These are phyloP conservation scores for Aphelinus certus DNA, from an alignment of 1,140 invertebrate genomes.

Conservation along the genomic window DNA sequence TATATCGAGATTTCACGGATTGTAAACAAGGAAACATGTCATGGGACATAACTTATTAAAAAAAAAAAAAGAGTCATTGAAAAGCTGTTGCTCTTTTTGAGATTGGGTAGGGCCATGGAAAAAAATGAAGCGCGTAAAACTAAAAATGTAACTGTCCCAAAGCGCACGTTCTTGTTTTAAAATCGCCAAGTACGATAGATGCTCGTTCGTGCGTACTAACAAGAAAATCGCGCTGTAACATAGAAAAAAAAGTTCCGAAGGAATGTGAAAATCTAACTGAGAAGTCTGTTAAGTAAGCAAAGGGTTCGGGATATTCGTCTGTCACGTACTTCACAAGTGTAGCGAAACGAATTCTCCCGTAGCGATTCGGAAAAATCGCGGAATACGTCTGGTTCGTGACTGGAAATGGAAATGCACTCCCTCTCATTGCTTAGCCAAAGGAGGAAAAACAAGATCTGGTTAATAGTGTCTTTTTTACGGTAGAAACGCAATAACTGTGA, in stretches of 20 bases:
- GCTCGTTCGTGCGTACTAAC: constrained; percentile 7
- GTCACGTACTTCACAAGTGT: constrained; percentile 15
- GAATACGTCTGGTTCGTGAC: constrained; percentile 16
- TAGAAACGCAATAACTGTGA: neutral
- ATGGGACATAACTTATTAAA: too few species aligned
- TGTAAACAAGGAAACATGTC: too few species aligned
- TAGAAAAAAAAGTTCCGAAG: neutral
- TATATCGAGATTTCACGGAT: too few species aligned
- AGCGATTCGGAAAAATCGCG: constrained; percentile 25
- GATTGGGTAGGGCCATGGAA: too few species aligned
- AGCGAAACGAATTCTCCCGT: constrained; percentile 17
- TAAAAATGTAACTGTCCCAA: neutral
- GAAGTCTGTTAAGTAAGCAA: constrained; percentile 15
- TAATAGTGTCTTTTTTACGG: neutral
- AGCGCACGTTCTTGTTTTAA: neutral
- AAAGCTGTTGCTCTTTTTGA: too few species aligned
- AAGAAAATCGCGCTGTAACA: neutral
- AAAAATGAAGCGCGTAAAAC: too few species aligned
- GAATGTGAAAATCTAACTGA: constrained; percentile 11
- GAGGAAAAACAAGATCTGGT: neutral
- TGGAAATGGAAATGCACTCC: constrained; percentile 11
- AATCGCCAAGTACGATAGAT: neutral
- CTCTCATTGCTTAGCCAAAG: neutral
- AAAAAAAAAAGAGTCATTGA: too few species aligned
- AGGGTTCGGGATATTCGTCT: neutral